phyloP scores from a whole-genome alignment of 2,797 vertebrate species.

The Macropus fuliginosus region DNA sequence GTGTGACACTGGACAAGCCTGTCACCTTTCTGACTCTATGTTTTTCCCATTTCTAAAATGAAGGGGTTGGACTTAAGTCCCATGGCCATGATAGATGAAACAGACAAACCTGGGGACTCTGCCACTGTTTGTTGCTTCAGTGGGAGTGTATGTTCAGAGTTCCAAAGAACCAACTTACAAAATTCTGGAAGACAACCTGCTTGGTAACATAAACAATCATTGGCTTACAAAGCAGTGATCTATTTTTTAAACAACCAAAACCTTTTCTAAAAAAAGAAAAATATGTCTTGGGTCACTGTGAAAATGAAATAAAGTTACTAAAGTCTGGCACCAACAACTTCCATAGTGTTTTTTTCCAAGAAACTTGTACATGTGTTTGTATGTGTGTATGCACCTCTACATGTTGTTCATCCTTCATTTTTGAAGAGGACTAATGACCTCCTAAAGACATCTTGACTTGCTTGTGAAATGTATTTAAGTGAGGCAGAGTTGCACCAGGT shows the following conservation, averaged over 20 bases:
- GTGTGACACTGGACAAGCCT: background rate
- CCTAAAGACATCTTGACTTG: background rate
- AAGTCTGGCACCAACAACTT: background rate
- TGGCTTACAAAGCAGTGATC: background rate
- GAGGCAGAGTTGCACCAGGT: background rate
- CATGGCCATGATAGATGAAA: background rate
- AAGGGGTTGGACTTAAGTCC: background rate
- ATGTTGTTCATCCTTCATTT: background rate
- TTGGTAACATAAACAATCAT: background rate
- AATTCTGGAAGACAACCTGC: background rate
- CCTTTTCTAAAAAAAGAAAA: background rate
- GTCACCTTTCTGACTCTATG: background rate
- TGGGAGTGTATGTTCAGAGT: background rate
- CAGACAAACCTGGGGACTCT: background rate
- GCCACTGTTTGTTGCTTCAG: background rate
- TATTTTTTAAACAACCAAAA: background rate
- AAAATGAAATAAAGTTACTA: background rate
- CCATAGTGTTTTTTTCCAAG: background rate
- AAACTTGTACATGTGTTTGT: background rate
- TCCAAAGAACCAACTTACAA: background rate
- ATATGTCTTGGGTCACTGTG: background rate
- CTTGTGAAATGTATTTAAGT: background rate
- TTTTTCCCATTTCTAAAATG: constrained; percentile 1
- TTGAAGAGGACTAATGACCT: background rate
- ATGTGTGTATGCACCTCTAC: background rate